Conservation (phyloP, 2,888 invertebrate genomes). For the Lathronympha strigana region DNA sequence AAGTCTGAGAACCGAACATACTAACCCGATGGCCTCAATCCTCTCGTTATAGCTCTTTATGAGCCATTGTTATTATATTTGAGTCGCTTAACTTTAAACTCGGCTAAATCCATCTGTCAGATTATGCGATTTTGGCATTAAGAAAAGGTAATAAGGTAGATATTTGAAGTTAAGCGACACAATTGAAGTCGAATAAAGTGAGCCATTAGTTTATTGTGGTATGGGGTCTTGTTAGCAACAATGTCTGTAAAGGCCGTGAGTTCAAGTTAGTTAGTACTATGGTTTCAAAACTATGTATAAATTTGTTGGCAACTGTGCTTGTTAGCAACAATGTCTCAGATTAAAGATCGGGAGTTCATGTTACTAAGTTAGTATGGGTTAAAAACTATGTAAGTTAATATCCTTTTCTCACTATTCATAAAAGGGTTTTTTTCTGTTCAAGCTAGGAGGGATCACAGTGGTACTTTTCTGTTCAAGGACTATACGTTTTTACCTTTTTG, state of each 20-base stretch:
- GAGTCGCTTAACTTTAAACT: no score
- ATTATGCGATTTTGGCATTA: no score
- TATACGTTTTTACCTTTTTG: no score
- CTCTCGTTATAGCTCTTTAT: conserved; percentile 49
- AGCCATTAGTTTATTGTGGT: conserved; percentile 42
- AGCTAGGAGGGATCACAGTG: no score
- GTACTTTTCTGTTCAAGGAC: no score
- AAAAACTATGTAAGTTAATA: background rate
- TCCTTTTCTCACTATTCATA: no score
- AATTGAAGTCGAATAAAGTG: conserved; percentile 24
- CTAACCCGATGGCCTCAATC: conserved; percentile 55
- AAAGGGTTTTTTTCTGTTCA: no score
- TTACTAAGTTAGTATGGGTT: background rate
- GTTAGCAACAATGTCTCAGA: background rate
- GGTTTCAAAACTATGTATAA: background rate
- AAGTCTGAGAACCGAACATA: conserved; percentile 51
- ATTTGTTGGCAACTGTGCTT: no score
- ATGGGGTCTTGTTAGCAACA: conserved; percentile 6
- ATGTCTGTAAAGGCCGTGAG: conserved; percentile 12
- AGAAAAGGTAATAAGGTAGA: no score
- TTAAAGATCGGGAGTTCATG: background rate
- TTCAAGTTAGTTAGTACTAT: background rate
- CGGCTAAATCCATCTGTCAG: no score
- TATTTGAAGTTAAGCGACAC: no score
- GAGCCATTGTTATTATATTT: conserved; percentile 43